These are phyloP conservation scores for Siphlonurus alternatus DNA, from an alignment of 2,888 invertebrate genomes.

Conservation along the genomic window DNA sequence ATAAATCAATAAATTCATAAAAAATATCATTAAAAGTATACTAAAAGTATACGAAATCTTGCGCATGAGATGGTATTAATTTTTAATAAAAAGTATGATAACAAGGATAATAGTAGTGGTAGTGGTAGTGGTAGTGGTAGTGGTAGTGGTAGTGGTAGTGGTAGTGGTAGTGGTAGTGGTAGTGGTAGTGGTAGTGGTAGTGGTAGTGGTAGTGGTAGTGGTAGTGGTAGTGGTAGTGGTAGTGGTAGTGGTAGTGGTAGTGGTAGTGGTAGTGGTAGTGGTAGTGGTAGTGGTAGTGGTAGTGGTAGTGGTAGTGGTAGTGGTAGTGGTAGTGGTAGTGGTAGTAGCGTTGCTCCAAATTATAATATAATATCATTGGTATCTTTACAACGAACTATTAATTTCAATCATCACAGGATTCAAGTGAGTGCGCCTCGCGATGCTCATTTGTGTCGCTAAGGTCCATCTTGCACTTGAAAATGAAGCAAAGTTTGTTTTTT, in stretches of 20 bases:
- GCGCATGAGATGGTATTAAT: too few relatives aligned
- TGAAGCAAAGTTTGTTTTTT: too few relatives aligned
- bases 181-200: neutral
- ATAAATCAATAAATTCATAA: constrained; percentile 2
- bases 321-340: neutral
- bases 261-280: neutral
- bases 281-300: neutral
- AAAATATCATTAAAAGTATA: too few relatives aligned
- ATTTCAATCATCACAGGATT: too few relatives aligned
- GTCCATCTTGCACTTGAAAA: too few relatives aligned
- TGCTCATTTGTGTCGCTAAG: too few relatives aligned
- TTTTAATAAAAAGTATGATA: neutral
- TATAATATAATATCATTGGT: too few relatives aligned
- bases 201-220: neutral
- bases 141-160: neutral
- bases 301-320: neutral
- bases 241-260: neutral
- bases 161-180: neutral
- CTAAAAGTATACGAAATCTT: too few relatives aligned
- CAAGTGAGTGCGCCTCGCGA: too few relatives aligned
- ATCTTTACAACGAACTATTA: too few relatives aligned
- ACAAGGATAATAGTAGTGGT: neutral
- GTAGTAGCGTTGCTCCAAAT: too few relatives aligned
- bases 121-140: neutral
- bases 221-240: neutral